Evolutionary conservation across 2,113 vertebrate species (phyloP).

Genomic region (Procavia capensis): DNA sequence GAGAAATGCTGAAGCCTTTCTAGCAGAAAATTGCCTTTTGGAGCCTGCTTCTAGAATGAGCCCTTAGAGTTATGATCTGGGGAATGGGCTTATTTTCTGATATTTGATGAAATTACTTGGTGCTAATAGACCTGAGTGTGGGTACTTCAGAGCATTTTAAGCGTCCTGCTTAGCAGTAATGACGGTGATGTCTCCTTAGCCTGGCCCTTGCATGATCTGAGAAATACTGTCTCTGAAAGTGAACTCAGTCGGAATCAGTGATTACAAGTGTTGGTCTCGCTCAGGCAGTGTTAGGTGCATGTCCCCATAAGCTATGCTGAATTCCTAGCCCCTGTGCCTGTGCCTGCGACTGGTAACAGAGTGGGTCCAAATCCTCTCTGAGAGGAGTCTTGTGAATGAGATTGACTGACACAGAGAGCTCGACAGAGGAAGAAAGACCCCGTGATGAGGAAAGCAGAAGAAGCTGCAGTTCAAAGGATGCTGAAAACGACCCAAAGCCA

Average conservation of each 20-base stretch:
- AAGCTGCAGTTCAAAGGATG: no score
- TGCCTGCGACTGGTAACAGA: background rate
- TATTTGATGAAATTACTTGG: background rate
- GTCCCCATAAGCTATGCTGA: background rate
- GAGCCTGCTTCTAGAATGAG: background rate
- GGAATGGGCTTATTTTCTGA: background rate
- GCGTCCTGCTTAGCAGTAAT: fast-evolving
- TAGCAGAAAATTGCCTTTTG: background rate
- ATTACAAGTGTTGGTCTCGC: background rate
- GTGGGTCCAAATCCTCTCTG: background rate
- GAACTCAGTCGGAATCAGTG: fast-evolving
- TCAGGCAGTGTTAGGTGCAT: background rate
- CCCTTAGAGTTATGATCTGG: background rate
- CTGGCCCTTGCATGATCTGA: no score
- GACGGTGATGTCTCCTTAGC: no score
- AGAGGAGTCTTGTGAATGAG: background rate
- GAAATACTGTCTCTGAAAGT: fast-evolving
- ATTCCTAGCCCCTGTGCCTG: background rate
- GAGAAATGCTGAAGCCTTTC: fast-evolving
- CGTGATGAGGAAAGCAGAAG: background rate
- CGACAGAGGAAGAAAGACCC: background rate
- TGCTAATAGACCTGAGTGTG: background rate
- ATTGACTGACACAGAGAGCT: background rate
- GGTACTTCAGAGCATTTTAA: background rate
- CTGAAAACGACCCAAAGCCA: no score